These are phyloP conservation scores for Temnothorax rugatulus DNA, from an alignment of 2,888 invertebrate genomes.

Conservation along the genomic window DNA sequence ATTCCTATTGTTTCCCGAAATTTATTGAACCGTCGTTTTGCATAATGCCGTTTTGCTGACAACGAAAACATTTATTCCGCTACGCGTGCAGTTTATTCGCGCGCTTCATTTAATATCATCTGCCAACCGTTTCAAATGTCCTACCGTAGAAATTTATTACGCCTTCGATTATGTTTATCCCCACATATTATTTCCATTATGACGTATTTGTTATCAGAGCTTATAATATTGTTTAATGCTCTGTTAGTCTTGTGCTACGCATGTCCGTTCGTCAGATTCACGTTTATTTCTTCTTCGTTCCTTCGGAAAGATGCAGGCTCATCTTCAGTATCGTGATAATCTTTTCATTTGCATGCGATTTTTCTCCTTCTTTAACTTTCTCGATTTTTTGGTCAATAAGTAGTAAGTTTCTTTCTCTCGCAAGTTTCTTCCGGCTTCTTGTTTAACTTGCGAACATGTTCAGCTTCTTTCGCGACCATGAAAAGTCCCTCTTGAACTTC, in stretches of 20 bases:
- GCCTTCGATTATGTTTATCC: conserved; percentile 3
- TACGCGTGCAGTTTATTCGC: conserved; percentile 49
- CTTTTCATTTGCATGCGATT: conserved; percentile 31
- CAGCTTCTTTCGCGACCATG: conserved; percentile 45
- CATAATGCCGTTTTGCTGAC: conserved; percentile 53
- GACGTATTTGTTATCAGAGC: conserved; percentile 9
- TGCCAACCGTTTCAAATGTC: conserved; percentile 49
- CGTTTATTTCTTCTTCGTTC: neutral
- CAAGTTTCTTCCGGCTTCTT: conserved; percentile 18
- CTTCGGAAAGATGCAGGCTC: neutral
- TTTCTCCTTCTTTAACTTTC: conserved; percentile 39
- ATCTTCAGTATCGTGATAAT: conserved; percentile 16
- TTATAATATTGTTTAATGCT: neutral
- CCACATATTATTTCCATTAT: neutral
- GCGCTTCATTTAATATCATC: conserved; percentile 53
- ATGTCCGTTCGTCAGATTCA: neutral
- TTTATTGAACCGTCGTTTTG: conserved; percentile 53
- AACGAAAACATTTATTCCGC: conserved; percentile 52
- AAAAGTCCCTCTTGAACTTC: conserved; percentile 45
- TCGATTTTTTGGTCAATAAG: conserved; percentile 51
- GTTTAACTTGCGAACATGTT: conserved; percentile 47
- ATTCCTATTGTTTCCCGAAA: conserved; percentile 44
- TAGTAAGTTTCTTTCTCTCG: conserved; percentile 35
- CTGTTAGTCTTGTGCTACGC: neutral
- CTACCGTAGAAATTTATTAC: conserved; percentile 43